Base-by-base conservation (phyloP, 2,113 vertebrate genomes). In the Daphoenositta chrysoptera region DNA sequence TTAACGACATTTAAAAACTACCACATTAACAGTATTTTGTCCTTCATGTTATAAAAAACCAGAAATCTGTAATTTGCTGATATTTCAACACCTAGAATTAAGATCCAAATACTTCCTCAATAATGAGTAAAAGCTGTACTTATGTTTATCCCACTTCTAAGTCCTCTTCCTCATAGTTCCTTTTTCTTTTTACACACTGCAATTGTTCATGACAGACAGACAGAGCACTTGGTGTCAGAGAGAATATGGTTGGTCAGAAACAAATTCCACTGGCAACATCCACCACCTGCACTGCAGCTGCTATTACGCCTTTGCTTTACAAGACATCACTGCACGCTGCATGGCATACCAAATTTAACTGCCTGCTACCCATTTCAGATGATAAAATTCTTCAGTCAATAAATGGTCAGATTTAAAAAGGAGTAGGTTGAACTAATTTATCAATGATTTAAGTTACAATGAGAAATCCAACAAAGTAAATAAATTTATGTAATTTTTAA, bases 261-360 rank as follows among this genome's bases (percentile, higher is more conserved):
- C 51, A 69, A 88, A 92, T 58, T 45, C 72, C 56, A 80, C 51
- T 47, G 80, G 68, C 76, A 90, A 40, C n/a, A 80, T 3, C 33
- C 75, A 61, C 70, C 40, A 85, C 88, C 88, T 83, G 75, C 83
- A 93, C 71, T 80, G 79, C 92, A 96, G 94, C 86, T 95, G 88
- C 95, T 75, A 6, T 37, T 83, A 44, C 1, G 35, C 39, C n/a
- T 88, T 54, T 56, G 80, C 91, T 92, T 77, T 47, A 81, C 80
- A 89, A 51, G 83, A 84, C 50, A 73, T 40, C 48, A 58, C 56
- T 89, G 72, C 40, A 80, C 92, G 64, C 13, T 73, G 78, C 57
- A 61, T 1, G 26, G 23, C 44, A 58, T 48, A 75, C 47, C 88
- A 81, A 60, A 86, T 90, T 70, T 64, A 92, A 90, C 63, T 83